phyloP scores from a whole-genome alignment of 1,140 invertebrate species.

The Bemisia tabaci region DNA sequence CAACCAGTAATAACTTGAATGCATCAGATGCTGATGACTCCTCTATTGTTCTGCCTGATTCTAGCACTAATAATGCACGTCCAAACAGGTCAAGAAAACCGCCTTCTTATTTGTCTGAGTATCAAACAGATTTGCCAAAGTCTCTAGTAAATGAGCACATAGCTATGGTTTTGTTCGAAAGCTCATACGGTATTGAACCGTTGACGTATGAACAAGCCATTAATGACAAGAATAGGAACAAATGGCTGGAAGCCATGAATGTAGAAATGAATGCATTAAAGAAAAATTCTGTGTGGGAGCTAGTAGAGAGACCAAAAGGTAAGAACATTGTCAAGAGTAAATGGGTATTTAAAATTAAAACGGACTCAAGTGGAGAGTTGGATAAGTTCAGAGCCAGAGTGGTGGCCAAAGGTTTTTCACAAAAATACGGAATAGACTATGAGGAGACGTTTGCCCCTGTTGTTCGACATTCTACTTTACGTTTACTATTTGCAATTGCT shows the following conservation, averaged over 20 bases:
- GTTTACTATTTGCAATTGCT: slow-evolving; percentile 29
- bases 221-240: neutral
- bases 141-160: neutral
- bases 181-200: too few relatives aligned
- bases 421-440: slow-evolving; percentile 24
- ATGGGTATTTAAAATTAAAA: slow-evolving; percentile 20
- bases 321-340: slow-evolving; percentile 25
- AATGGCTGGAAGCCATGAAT: slow-evolving; percentile 14
- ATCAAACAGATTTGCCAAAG: neutral
- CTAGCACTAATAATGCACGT: neutral
- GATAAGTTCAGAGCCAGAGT: slow-evolving; percentile 8
- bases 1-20: neutral
- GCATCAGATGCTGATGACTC: neutral
- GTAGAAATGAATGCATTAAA: slow-evolving; percentile 15
- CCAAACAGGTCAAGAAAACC: too few relatives aligned
- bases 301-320: slow-evolving; percentile 24
- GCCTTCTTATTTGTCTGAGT: neutral
- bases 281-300: slow-evolving; percentile 25
- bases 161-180: too few relatives aligned
- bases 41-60: neutral
- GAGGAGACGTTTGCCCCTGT: slow-evolving; percentile 30
- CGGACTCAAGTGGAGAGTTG: slow-evolving; percentile 17
- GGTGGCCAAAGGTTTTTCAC: slow-evolving; percentile 6
- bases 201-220: neutral
- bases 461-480: slow-evolving; percentile 25